Evolutionary conservation across 1,140 invertebrate species (phyloP), one percentile per base, ranked within the genome.

Genomic region (Leptinotarsa undecemlineata): DNA sequence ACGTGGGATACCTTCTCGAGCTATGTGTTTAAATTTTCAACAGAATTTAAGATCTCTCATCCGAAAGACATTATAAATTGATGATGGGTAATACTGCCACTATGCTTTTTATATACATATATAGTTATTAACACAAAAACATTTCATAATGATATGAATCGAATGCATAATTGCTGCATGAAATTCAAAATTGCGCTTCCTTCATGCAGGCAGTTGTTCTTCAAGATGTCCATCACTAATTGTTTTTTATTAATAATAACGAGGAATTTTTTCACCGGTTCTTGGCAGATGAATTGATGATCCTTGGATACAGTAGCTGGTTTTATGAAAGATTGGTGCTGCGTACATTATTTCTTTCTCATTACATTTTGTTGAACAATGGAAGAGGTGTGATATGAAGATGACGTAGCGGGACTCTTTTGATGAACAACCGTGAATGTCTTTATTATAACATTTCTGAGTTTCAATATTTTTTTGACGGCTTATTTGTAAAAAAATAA

Each of bases 111-210:
- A 42, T 42, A 42, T 42, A 42, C 33, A 57, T 19, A 57, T 57
- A 57, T 57, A 57, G 51, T 57, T 57, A 57, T 57, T 57, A 57
- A 57, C 51, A 57, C 51, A 57, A 57, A 57, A 57, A 57, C 51
- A 15, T 57, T n/a, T n/a, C 61, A 75, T 79, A 81, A 82, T 80
- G 80, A 77, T 73, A 82, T 80, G 80, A 79, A 79, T 81, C 81
- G 80, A 82, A 82, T 82, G 76, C 76, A 78, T 82, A 82, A 82
- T 82, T 81, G 78, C 26, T 69, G 80, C 80, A 78, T 83, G 79
- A 82, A 83, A 83, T 83, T 77, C 68, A 67, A 83, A 83, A 83
- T 83, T 83, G 77, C 81, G 70, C 72, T 73, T 66, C 48, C n/a
- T 69, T 26, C 62, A 60, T 71, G 42, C n/a, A 48, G 19, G 8